phyloP scores from a whole-genome alignment of 2,888 invertebrate genomes.

The Mythimna vitellina region DNA sequence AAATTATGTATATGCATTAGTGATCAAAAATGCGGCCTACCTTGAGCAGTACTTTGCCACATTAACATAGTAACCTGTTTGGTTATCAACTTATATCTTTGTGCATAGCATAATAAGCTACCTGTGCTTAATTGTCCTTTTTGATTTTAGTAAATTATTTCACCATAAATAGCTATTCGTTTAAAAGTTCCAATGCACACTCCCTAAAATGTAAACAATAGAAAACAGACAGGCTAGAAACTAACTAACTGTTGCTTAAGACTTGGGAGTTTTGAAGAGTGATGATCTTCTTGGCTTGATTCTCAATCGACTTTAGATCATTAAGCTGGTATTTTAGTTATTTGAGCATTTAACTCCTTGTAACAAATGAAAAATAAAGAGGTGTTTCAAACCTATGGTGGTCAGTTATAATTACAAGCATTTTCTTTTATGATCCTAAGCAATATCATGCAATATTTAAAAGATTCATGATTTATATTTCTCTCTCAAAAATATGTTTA shows the following conservation, averaged over 20 bases:
- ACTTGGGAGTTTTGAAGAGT: too few species aligned
- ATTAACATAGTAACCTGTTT: constrained; percentile 44
- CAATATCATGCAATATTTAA: background rate
- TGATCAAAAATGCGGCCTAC: constrained; percentile 34
- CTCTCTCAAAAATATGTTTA: background rate
- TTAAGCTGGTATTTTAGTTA: too few species aligned
- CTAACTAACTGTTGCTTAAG: too few species aligned
- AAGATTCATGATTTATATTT: background rate
- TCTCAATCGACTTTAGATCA: too few species aligned
- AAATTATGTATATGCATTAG: constrained; percentile 21
- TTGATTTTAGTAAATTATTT: background rate
- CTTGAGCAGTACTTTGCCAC: constrained; percentile 16
- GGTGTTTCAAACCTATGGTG: too few species aligned
- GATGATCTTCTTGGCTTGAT: too few species aligned
- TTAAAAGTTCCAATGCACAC: background rate
- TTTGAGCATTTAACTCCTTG: too few species aligned
- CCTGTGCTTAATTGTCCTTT: background rate
- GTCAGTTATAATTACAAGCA: too few species aligned
- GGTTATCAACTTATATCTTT: constrained; percentile 21
- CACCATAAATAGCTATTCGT: background rate
- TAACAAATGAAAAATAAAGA: too few species aligned
- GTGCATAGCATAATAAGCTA: background rate
- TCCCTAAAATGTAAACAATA: too few species aligned
- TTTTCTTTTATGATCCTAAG: too few species aligned
- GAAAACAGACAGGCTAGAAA: too few species aligned